Percentiles rank a stretch among this genome's conserved stretches.
Evolutionary conservation across 64 coral and sea anemone species (phyloP).

Genomic region (Pocillopora damicornis): DNA sequence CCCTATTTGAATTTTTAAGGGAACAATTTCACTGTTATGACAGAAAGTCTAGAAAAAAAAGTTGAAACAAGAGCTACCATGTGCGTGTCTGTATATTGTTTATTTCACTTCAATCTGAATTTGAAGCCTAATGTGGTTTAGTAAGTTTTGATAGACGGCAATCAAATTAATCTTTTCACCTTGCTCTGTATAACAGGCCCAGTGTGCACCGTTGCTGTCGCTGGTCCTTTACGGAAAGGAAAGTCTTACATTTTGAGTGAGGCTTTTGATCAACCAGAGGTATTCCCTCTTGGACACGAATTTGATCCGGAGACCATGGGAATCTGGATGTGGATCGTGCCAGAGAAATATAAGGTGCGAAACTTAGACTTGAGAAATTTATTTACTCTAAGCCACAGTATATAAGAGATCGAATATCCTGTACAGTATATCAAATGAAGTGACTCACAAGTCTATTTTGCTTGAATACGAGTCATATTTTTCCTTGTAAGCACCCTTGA

Average conservation of each 20-base stretch:
- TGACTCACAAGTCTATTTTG: too few species aligned
- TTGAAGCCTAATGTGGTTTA: not conserved
- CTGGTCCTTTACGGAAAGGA: conserved; percentile 44
- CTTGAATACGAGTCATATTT: too few species aligned
- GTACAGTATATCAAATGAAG: too few species aligned
- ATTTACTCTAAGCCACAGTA: too few species aligned
- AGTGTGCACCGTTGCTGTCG: conserved; percentile 38
- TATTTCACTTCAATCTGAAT: too few species aligned
- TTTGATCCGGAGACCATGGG: conserved; percentile 57
- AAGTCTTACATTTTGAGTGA: conserved; percentile 43
- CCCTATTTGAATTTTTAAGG: too few species aligned
- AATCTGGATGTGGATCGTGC: conserved; percentile 56
- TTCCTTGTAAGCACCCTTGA: too few species aligned
- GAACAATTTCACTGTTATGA: too few species aligned
- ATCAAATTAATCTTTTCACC: not conserved
- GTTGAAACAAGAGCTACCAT: too few species aligned
- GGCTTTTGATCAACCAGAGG: conserved; percentile 29
- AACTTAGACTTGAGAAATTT: not conserved
- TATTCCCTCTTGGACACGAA: conserved; percentile 43
- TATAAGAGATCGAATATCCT: too few species aligned
- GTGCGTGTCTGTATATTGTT: too few species aligned
- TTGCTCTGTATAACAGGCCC: not conserved
- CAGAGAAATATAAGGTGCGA: conserved; percentile 21
- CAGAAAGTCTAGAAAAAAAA: too few species aligned
- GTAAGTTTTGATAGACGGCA: not conserved